Evolutionary conservation across 2,888 invertebrate species (phyloP).

Genomic region (Branchellion lobata): DNA sequence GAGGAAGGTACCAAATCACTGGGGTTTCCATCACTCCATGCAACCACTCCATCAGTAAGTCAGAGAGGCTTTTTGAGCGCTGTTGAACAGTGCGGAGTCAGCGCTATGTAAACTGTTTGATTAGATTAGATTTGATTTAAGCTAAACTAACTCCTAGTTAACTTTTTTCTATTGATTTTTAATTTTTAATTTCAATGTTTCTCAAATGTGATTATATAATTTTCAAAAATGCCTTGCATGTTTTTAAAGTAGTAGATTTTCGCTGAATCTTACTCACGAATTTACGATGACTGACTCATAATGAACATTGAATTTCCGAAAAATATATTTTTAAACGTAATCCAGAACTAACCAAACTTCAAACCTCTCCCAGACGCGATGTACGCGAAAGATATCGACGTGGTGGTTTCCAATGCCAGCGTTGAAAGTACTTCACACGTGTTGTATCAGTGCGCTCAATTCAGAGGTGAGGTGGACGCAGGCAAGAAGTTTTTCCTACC

Average conservation of each 20-base stretch:
- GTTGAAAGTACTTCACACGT: not conserved
- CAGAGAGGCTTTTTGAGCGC: not conserved
- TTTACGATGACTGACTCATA: no score
- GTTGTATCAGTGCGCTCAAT: not conserved
- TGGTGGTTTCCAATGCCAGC: not conserved
- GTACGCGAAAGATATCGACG: not conserved
- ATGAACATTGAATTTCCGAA: no score
- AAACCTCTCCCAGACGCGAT: not conserved
- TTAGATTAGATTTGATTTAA: not conserved
- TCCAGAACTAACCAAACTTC: no score
- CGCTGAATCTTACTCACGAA: no score
- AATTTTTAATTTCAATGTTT: no score
- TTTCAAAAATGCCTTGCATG: no score
- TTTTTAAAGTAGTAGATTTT: no score
- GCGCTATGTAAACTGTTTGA: no score
- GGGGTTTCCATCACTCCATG: slow-evolving; percentile 16
- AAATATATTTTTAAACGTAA: no score
- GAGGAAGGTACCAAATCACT: slow-evolving; percentile 1
- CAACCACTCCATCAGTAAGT: not conserved
- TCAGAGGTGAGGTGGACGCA: not conserved
- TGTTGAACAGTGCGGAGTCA: no score
- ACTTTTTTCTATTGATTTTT: no score
- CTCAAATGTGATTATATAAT: no score
- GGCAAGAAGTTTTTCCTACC: not conserved
- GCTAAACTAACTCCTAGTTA: not conserved